phyloP scores from a whole-genome alignment of 1,140 invertebrate genomes.

The Bombus consobrinus region DNA sequence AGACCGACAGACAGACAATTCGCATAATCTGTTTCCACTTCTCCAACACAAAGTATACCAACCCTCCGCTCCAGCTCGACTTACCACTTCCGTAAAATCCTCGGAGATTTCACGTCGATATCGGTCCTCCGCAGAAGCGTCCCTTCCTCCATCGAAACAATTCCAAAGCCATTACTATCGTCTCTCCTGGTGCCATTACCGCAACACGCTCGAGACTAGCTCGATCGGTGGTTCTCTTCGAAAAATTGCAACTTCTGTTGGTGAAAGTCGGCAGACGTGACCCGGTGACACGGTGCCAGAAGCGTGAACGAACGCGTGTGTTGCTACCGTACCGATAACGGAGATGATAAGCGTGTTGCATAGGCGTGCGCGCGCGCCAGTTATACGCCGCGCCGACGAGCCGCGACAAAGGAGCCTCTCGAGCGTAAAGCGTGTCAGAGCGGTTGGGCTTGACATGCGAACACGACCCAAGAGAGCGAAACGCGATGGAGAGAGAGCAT shows the following conservation, averaged over 20 bases:
- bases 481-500: conserved; percentile 44
- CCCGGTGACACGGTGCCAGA: conserved; percentile 53
- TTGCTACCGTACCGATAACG: neutral
- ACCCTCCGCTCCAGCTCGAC: neutral
- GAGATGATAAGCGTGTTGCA: conserved; percentile 30
- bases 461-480: conserved; percentile 68
- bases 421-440: conserved; percentile 70
- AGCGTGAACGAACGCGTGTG: conserved; percentile 9
- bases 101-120: conserved; percentile 7
- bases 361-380: conserved; percentile 21
- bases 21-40: neutral
- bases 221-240: neutral
- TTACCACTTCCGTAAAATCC: neutral
- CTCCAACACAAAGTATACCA: neutral
- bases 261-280: conserved; percentile 20
- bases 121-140: neutral
- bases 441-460: conserved; percentile 69
- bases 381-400: conserved; percentile 55
- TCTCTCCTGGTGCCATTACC: neutral
- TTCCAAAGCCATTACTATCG: conserved; percentile 18
- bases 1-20: neutral
- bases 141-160: neutral
- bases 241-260: neutral
- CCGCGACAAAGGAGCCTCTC: conserved; percentile 67
- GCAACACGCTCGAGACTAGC: neutral